phyloP scores from a whole-genome alignment of 2,888 invertebrate species.

The Coelogynopora nodosa region DNA sequence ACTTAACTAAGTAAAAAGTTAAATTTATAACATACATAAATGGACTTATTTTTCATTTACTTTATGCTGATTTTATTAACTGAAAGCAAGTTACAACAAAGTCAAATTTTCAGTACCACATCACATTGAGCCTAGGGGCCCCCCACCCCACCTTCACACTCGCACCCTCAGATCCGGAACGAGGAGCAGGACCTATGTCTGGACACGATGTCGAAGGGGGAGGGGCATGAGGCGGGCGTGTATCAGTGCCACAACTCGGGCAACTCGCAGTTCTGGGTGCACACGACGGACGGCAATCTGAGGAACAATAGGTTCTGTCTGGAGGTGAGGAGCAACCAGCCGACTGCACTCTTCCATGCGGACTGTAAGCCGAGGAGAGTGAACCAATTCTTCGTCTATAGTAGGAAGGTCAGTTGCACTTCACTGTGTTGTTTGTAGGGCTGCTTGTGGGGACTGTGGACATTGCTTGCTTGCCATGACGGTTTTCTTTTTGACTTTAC shows the following conservation, averaged over 20 bases:
- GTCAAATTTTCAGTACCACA: too few species aligned
- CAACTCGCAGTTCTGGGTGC: constrained; percentile 18
- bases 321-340: not conserved
- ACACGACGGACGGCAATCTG: not conserved
- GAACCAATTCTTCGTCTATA: not conserved
- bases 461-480: not conserved
- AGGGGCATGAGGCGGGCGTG: not conserved
- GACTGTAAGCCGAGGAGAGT: not conserved
- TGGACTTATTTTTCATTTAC: too few species aligned
- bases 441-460: too few species aligned
- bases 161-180: not conserved
- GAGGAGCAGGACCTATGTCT: not conserved
- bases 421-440: too few species aligned
- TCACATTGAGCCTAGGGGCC: too few species aligned
- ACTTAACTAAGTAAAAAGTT: too few species aligned
- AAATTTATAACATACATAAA: too few species aligned
- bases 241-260: not conserved
- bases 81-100: too few species aligned
- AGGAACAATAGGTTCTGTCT: not conserved
- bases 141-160: not conserved
- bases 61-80: too few species aligned
- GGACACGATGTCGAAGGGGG: not conserved
- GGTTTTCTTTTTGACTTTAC: not conserved
- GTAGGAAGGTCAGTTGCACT: not conserved
- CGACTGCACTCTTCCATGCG: not conserved